Conservation (phyloP, 1,140 invertebrate genomes). For the Halotydeus destructor region DNA sequence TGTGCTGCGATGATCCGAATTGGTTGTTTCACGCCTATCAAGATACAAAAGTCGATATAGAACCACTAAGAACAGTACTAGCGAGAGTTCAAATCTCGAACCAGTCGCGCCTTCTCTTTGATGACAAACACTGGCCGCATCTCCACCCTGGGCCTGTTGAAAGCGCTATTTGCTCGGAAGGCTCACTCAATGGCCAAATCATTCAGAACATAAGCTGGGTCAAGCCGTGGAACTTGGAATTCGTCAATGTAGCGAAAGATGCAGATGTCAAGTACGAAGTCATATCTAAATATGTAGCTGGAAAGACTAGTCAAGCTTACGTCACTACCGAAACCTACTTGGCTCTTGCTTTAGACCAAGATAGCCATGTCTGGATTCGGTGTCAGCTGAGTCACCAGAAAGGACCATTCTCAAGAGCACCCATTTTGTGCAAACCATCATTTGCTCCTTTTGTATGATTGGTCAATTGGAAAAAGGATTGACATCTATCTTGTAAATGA, state of each 20-base stretch:
- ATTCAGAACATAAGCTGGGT: constrained; percentile 9
- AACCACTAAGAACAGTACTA: constrained; percentile 17
- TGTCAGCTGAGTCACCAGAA: neutral
- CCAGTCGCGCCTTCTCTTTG: neutral
- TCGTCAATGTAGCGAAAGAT: constrained; percentile 5
- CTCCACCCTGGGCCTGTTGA: neutral
- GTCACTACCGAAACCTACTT: neutral
- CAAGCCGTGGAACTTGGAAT: constrained; percentile 18
- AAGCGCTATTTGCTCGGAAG: neutral
- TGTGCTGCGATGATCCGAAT: constrained; percentile 30
- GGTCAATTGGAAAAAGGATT: no score
- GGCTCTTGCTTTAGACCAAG: neutral
- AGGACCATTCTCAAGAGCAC: neutral
- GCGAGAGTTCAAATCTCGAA: neutral
- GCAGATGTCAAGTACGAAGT: constrained; percentile 17
- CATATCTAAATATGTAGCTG: constrained; percentile 12
- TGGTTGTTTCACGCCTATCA: constrained; percentile 34
- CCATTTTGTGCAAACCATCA: neutral
- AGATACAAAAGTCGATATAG: constrained; percentile 28
- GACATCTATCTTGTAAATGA: no score
- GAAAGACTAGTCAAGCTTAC: constrained; percentile 5
- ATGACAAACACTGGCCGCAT: neutral
- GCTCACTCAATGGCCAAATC: neutral
- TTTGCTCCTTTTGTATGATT: no score
- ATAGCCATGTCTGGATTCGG: neutral